Evolutionary conservation across 2,113 vertebrate species (phyloP).

Genomic region (Hemichromis elongatus): DNA sequence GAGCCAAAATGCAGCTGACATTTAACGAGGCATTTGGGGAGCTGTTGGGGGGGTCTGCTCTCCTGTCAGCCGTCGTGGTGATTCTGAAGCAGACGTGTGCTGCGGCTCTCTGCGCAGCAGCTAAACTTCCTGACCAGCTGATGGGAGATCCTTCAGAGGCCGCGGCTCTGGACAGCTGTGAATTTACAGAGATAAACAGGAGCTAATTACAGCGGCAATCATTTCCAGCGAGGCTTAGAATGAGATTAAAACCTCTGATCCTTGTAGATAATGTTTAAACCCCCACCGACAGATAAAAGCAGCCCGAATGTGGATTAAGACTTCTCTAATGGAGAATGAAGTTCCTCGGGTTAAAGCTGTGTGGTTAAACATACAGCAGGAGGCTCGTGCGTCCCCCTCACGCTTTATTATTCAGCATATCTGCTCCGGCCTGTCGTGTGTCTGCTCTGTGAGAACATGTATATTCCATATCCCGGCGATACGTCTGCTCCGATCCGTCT

Average conservation of each 20-base stretch:
- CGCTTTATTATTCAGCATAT: not conserved
- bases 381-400: not conserved
- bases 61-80: not conserved
- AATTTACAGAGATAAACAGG: not conserved
- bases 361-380: not conserved
- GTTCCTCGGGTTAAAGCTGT: not conserved
- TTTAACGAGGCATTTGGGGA: not conserved
- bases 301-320: not conserved
- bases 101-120: not conserved
- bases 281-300: not conserved
- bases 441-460: not conserved
- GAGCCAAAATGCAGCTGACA: not conserved
- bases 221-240: not conserved
- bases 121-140: not conserved
- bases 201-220: not conserved
- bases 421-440: not conserved
- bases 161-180: not conserved
- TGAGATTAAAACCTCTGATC: not conserved
- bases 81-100: not conserved
- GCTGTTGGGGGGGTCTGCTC: not conserved
- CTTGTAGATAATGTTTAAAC: not conserved
- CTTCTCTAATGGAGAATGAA: not conserved
- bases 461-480: not conserved
- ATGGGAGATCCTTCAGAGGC: not conserved
- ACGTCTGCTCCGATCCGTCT: not conserved